These are phyloP conservation scores for Drosophila pandora DNA, from an alignment of 1,140 invertebrate genomes.

Conservation along the genomic window DNA sequence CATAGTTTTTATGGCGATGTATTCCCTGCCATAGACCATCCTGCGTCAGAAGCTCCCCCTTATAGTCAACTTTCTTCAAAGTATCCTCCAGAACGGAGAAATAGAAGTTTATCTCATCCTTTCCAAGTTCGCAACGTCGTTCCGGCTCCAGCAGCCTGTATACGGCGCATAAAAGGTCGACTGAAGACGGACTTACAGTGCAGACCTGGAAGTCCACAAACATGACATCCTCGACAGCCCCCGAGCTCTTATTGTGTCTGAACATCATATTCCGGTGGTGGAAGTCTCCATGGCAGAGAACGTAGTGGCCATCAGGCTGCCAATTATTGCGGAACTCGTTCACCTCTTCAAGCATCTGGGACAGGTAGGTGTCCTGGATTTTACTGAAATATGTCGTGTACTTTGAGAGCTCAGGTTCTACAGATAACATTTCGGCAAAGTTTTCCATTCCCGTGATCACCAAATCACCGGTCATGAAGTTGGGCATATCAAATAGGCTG, in stretches of 20 bases:
- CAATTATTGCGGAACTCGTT: conserved; percentile 40
- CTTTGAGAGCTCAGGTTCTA: conserved; percentile 22
- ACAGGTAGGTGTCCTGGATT: conserved; percentile 16
- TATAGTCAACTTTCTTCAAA: conserved; percentile 48
- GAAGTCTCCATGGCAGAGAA: conserved; percentile 68
- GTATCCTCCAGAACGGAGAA: conserved; percentile 46
- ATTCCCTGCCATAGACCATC: conserved; percentile 43
- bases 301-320: conserved; percentile 38
- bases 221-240: conserved; percentile 49
- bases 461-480: conserved; percentile 23
- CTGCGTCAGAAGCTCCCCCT: conserved; percentile 44
- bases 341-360: neutral
- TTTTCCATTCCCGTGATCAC: conserved; percentile 34
- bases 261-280: conserved; percentile 69
- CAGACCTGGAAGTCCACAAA: conserved; percentile 67
- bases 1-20: conserved; percentile 39
- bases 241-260: conserved; percentile 19
- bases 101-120: conserved; percentile 56
- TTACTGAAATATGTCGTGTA: conserved; percentile 52
- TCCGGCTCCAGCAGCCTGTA: conserved; percentile 52
- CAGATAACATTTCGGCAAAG: conserved; percentile 47
- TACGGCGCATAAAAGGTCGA: conserved; percentile 57
- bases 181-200: conserved; percentile 43
- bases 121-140: conserved; percentile 29
- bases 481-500: conserved; percentile 32